phyloP scores from a whole-genome alignment of 1,140 invertebrate species.

The Eurosta solidaginis region DNA sequence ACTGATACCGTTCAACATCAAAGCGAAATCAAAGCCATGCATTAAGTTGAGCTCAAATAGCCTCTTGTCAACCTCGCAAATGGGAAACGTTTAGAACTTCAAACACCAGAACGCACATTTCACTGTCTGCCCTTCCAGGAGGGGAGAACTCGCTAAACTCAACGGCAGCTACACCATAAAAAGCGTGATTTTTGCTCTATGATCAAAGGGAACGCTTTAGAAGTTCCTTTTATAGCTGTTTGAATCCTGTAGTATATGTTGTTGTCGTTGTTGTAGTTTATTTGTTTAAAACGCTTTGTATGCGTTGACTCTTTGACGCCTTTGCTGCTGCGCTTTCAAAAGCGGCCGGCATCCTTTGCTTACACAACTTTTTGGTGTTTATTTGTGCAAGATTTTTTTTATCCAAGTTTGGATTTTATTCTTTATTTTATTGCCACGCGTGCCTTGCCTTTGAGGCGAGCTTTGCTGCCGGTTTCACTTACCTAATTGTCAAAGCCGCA shows the following conservation, averaged over 20 bases:
- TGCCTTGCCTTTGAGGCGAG: not conserved
- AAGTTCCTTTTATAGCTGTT: not conserved
- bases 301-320: constrained; percentile 2
- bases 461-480: not conserved
- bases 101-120: too few species aligned
- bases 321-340: not conserved
- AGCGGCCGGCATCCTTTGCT: not conserved
- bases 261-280: not conserved
- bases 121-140: too few species aligned
- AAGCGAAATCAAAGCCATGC: too few species aligned
- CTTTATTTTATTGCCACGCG: not conserved
- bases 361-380: not conserved
- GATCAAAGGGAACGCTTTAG: not conserved
- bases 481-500: constrained; percentile 4
- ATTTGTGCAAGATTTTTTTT: not conserved
- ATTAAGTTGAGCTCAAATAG: too few species aligned
- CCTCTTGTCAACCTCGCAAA: too few species aligned
- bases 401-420: not conserved
- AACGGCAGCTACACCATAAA: not conserved
- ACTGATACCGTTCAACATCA: too few species aligned
- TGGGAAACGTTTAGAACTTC: too few species aligned
- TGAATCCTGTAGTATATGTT: not conserved
- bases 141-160: not conserved
- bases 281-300: not conserved
- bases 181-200: not conserved